phyloP scores from a whole-genome alignment of 2,797 vertebrate genomes.

The Bucorvus abyssinicus region DNA sequence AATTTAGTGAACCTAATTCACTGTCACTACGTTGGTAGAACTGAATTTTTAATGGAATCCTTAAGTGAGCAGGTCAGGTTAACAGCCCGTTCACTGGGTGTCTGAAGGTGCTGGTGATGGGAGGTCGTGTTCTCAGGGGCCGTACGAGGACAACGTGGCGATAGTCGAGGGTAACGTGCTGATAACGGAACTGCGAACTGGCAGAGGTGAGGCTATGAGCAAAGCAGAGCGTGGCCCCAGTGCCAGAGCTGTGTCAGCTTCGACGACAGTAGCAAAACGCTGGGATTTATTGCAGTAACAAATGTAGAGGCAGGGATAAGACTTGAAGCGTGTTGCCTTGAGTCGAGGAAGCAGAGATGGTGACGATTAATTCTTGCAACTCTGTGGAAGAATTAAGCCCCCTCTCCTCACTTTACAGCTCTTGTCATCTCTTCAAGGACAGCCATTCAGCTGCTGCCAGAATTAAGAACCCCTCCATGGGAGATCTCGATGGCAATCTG shows the following conservation, averaged over 20 bases:
- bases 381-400: neutral
- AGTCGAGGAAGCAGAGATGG: neutral
- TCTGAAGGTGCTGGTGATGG: neutral
- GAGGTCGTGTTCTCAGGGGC: neutral
- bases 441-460: neutral
- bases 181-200: neutral
- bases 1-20: neutral
- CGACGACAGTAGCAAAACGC: neutral
- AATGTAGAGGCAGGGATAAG: neutral
- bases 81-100: neutral
- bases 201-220: neutral
- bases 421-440: neutral
- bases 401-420: neutral
- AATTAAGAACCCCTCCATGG: neutral
- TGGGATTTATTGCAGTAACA: neutral
- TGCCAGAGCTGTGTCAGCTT: neutral
- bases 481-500: neutral
- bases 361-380: neutral
- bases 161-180: neutral
- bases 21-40: neutral
- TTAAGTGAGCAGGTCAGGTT: neutral
- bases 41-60: neutral
- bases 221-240: neutral
- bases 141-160: rapidly evolving
- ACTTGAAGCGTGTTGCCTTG: neutral